phyloP scores from a whole-genome alignment of 92 coral and sea anemone genomes.

The Phenganax marumi region DNA sequence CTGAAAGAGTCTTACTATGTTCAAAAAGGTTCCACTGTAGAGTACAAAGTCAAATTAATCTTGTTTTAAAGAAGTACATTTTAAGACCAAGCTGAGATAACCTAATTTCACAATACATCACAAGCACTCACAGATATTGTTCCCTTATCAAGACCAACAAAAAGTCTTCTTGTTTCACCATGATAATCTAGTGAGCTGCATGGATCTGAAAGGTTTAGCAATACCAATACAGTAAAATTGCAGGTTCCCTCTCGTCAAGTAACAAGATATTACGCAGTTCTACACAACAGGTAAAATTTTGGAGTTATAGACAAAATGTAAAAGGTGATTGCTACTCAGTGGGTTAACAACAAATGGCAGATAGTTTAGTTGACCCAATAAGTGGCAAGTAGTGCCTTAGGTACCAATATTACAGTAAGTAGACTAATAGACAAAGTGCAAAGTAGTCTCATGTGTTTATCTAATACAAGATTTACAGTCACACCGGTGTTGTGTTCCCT shows the following conservation, averaged over 20 bases:
- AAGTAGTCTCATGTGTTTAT: too few species aligned
- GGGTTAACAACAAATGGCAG: too few species aligned
- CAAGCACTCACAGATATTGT: constrained; percentile 72
- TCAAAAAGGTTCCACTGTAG: too few species aligned
- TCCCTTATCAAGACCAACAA: constrained; percentile 90
- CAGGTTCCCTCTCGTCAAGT: too few species aligned
- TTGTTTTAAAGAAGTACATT: neutral
- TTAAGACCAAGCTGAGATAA: neutral
- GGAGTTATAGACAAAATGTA: too few species aligned
- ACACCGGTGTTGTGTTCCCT: too few species aligned
- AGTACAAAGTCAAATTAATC: neutral
- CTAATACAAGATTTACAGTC: too few species aligned
- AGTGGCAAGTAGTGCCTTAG: too few species aligned
- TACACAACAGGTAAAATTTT: neutral
- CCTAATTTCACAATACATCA: neutral
- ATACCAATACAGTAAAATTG: neutral
- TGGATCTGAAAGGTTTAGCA: constrained; percentile 54
- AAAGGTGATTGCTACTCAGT: too few species aligned
- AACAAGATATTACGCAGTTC: neutral
- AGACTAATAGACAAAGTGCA: too few species aligned
- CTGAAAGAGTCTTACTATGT: neutral
- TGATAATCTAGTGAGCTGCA: constrained; percentile 88
- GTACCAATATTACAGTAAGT: too few species aligned
- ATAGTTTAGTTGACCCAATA: too few species aligned
- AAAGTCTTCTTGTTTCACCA: constrained; percentile 88